Conservation (phyloP, 1,140 invertebrate species). For the Atta colombica region DNA sequence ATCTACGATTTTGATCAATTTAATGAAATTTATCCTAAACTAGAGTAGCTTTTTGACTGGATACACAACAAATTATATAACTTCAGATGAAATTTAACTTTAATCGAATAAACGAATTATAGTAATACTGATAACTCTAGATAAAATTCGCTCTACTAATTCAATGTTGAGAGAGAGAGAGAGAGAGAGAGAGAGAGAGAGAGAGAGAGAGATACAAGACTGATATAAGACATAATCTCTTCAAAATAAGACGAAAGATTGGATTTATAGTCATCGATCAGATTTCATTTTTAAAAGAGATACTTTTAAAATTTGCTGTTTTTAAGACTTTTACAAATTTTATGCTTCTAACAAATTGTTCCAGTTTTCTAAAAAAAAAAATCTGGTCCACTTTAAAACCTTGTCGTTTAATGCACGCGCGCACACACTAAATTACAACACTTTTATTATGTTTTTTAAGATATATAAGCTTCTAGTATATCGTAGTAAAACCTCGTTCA, state of each 20-base stretch:
- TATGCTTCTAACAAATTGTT: background rate
- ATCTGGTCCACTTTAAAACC: background rate
- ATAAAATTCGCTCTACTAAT: background rate
- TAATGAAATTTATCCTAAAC: background rate
- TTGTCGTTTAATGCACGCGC: background rate
- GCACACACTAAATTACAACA: background rate
- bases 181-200: too few species aligned
- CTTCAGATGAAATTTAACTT: too few species aligned
- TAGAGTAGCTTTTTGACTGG: too few species aligned
- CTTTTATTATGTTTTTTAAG: constrained; percentile 29
- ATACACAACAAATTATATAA: background rate
- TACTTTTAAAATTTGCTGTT: background rate
- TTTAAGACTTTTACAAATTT: background rate
- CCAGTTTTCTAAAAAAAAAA: background rate
- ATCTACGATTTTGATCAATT: background rate
- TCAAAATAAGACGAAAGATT: constrained; percentile 1
- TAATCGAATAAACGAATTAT: too few species aligned
- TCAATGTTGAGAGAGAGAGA: background rate
- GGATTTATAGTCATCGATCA: background rate
- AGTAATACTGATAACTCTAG: background rate
- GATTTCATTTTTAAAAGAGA: background rate
- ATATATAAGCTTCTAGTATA: background rate
- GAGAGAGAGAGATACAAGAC: too few species aligned
- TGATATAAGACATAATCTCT: background rate
- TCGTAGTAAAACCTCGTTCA: background rate